Evolutionary conservation across 1,140 invertebrate species (phyloP).

Genomic region (Macrobrachium nipponense): DNA sequence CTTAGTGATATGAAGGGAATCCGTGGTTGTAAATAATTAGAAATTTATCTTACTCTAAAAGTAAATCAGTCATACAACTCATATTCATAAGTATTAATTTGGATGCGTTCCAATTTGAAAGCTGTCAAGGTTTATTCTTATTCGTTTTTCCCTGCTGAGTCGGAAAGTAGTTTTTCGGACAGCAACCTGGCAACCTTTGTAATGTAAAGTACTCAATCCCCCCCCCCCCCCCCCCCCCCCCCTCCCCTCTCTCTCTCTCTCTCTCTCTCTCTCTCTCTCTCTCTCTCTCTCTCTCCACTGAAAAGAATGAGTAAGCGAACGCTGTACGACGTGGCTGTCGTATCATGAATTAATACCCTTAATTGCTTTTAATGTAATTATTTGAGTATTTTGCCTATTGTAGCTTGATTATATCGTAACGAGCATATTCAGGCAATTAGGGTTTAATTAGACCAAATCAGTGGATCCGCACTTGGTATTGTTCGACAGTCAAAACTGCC

Average conservation of each 20-base stretch:
- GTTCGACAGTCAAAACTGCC: no score
- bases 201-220: no score
- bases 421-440: no score
- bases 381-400: no score
- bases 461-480: no score
- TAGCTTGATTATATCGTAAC: no score
- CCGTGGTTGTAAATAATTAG: not conserved
- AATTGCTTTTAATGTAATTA: no score
- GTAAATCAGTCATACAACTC: not conserved
- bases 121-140: not conserved
- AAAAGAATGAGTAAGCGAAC: not conserved
- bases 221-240: not conserved
- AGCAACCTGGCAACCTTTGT: not conserved
- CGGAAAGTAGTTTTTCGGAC: not conserved
- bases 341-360: not conserved
- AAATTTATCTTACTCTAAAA: not conserved
- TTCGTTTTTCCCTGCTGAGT: not conserved
- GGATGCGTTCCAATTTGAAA: no score
- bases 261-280: conserved; percentile 29
- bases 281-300: not conserved
- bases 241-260: conserved; percentile 18
- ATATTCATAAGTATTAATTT: no score
- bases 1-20: not conserved
- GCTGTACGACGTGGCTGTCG: not conserved
- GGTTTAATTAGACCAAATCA: no score